phyloP scores from a whole-genome alignment of 2,888 invertebrate species.

The Alloscopus bannaensis region DNA sequence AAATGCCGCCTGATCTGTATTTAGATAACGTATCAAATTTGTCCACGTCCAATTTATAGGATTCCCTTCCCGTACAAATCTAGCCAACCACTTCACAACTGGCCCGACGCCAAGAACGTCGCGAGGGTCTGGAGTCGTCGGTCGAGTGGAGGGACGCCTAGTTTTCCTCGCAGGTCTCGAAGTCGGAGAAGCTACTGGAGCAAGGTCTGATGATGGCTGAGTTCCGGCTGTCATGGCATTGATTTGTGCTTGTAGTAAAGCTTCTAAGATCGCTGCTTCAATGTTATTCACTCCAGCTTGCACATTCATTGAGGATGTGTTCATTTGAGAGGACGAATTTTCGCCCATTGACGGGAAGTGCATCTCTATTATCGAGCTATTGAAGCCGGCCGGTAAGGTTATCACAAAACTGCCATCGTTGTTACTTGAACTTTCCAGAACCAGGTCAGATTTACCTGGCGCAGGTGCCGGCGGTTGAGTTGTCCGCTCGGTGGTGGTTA shows the following conservation, averaged over 20 bases:
- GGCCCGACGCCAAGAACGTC: not conserved
- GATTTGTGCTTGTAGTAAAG: not conserved
- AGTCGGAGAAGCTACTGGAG: not conserved
- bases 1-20: not conserved
- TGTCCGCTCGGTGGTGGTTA: too few relatives aligned
- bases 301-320: too few relatives aligned
- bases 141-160: not conserved
- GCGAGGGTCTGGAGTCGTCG: not conserved
- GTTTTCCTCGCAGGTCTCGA: not conserved
- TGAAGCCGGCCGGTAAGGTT: too few relatives aligned
- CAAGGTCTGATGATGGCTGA: not conserved
- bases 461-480: too few relatives aligned
- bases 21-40: not conserved
- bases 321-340: too few relatives aligned
- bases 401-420: too few relatives aligned
- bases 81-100: not conserved
- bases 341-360: too few relatives aligned
- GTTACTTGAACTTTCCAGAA: too few relatives aligned
- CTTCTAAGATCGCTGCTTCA: not conserved
- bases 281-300: conserved; percentile 2
- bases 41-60: not conserved
- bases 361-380: too few relatives aligned
- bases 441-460: too few relatives aligned
- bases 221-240: not conserved
- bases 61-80: not conserved